Conservation (phyloP, 2,888 invertebrate species). For the Thelaira solivaga region DNA sequence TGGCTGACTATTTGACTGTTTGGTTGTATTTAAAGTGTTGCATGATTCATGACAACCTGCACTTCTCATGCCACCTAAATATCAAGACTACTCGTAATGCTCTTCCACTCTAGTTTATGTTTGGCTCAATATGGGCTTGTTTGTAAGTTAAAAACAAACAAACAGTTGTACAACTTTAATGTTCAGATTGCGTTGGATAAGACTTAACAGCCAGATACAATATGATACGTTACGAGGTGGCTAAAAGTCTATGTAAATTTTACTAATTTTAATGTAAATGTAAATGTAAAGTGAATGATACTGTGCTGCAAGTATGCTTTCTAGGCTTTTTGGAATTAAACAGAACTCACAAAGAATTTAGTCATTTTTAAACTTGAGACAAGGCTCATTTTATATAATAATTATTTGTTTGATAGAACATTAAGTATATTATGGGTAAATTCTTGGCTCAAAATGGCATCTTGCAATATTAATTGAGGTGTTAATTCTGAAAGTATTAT, state of each 20-base stretch:
- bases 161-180: slow-evolving; percentile 44
- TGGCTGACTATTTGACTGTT: slow-evolving; percentile 19
- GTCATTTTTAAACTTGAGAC: background rate
- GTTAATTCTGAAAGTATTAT: no score
- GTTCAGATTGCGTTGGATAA: slow-evolving; percentile 60
- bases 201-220: no score
- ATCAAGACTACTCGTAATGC: background rate
- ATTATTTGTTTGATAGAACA: no score
- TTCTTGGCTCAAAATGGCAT: no score
- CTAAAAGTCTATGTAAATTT: slow-evolving; percentile 61
- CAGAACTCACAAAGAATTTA: slow-evolving; percentile 19
- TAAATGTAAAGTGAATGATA: slow-evolving; percentile 50
- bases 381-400: no score
- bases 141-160: no score
- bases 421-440: no score
- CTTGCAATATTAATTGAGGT: no score
- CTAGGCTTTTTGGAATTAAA: slow-evolving; percentile 2
- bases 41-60: slow-evolving; percentile 53
- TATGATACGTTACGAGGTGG: slow-evolving; percentile 53
- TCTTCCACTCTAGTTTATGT: background rate
- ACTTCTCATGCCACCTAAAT: background rate
- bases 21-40: slow-evolving; percentile 46
- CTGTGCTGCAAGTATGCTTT: slow-evolving; percentile 11
- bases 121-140: background rate
- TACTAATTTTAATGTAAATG: slow-evolving; percentile 60